phyloP scores from a whole-genome alignment of 1,140 invertebrate species.

The Musca vetustissima region DNA sequence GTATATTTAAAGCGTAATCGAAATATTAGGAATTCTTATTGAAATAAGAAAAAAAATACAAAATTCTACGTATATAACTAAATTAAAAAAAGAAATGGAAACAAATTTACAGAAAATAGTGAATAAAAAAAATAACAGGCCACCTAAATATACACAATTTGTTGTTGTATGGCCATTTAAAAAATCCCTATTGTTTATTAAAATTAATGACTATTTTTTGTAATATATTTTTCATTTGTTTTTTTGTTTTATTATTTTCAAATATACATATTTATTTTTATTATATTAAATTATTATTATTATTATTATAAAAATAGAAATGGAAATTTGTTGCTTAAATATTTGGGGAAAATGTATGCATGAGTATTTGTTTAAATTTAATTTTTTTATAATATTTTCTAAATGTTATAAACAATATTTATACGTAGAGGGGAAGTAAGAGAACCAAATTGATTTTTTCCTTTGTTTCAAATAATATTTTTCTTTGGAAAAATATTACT shows the following conservation, averaged over 20 bases:
- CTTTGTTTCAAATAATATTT: too few relatives aligned
- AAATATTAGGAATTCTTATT: too few relatives aligned
- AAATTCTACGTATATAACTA: not conserved
- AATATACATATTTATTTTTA: slow-evolving; percentile 6
- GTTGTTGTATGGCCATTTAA: too few relatives aligned
- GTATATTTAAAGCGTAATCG: not conserved
- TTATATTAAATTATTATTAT: not conserved
- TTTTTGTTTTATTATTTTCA: not conserved
- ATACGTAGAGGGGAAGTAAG: too few relatives aligned
- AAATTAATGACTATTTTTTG: not conserved
- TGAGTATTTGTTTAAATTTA: slow-evolving; percentile 12
- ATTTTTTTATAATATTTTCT: not conserved
- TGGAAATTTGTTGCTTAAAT: slow-evolving; percentile 11
- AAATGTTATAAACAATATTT: too few relatives aligned
- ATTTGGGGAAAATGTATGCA: slow-evolving; percentile 11
- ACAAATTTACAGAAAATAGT: too few relatives aligned
- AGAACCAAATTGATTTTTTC: too few relatives aligned
- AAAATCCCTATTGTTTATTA: not conserved
- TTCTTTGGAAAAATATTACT: not conserved
- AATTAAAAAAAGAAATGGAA: too few relatives aligned
- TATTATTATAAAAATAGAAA: not conserved
- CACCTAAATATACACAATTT: too few relatives aligned
- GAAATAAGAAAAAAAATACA: not conserved
- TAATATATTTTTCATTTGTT: not conserved
- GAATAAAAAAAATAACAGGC: too few relatives aligned